Percentiles rank a stretch among this genome's conserved stretches.
Conservation (phyloP, 53 echinoderm and acorn worm genomes). For the Temnopleurus reevesii region DNA sequence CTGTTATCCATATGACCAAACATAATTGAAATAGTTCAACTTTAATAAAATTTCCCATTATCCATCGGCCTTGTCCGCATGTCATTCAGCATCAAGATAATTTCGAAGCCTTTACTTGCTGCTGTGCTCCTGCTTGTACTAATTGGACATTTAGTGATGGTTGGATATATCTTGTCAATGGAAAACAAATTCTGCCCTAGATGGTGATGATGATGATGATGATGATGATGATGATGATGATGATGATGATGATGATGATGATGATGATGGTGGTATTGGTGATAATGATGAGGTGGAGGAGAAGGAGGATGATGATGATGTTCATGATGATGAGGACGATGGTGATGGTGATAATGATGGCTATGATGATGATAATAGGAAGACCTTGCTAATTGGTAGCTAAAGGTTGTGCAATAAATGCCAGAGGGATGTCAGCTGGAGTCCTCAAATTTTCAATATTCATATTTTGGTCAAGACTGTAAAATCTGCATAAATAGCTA, state of each 20-base stretch:
- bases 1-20: slow-evolving; percentile 11
- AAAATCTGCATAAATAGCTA: too few relatives aligned
- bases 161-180: background rate
- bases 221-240: too few relatives aligned
- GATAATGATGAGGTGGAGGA: background rate
- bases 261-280: background rate
- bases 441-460: too few relatives aligned
- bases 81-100: background rate
- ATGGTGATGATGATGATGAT: background rate
- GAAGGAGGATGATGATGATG: background rate
- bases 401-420: too few relatives aligned
- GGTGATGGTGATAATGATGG: background rate
- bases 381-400: too few relatives aligned
- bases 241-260: background rate
- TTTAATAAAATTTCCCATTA: slow-evolving; percentile 15
- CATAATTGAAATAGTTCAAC: slow-evolving; percentile 12
- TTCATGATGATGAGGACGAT: background rate
- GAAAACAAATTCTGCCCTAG: background rate
- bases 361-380: too few relatives aligned
- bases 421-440: too few relatives aligned
- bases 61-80: slow-evolving; percentile 5
- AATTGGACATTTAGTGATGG: background rate
- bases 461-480: too few relatives aligned
- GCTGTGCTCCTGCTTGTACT: background rate
- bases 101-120: background rate